Evolutionary conservation across 1,140 invertebrate genomes (phyloP), one percentile per base, ranked within the genome.

Genomic region (Polyergus mexicanus): DNA sequence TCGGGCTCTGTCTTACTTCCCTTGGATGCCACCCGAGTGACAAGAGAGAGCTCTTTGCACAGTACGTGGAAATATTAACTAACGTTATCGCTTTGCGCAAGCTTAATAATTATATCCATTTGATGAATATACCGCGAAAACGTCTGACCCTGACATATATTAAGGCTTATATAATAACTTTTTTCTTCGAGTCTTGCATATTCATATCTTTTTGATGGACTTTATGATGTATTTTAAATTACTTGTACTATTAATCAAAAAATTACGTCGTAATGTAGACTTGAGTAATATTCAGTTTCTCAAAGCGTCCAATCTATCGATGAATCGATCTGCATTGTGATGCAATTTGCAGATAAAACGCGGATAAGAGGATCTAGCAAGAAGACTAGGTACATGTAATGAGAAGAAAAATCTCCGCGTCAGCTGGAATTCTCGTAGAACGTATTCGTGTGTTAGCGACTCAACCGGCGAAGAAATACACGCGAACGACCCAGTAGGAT

Each of bases 341-440:
- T 5, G 62, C 62, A 65, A 81, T 83, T 86, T 90, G 90, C 89
- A 85, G 69, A 88, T 19, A 84, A 92, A 91, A 74, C 87, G 89
- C 89, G 87, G 75, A 84, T 75, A 80, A 65, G 47, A 85, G 44
- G 51, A 58, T 54, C 63, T 25, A 25, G 38, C 35, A 78, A 74
- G 66, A 66, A 85, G 80, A 5, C 44, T 56, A 51, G 38, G 11
- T 44, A 63, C 51, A 75, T 63, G 77, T 71, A 74, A 86, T 35
- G 69, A 72, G 78, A 74, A 71, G 58, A 60, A 56, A 41, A 51
- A 58, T 51, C 35, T 47, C 32, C 77, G 68, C 56, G 71, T 86
- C 75, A 68, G 85, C 60, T 58, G 60, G 63, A 86, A 87, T 74
- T 65, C 69, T 89, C 75, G 47, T 8, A 7, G 28, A 84, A 35